phyloP scores from a whole-genome alignment of 1,140 invertebrate genomes.

The Procambarus virginalis region DNA sequence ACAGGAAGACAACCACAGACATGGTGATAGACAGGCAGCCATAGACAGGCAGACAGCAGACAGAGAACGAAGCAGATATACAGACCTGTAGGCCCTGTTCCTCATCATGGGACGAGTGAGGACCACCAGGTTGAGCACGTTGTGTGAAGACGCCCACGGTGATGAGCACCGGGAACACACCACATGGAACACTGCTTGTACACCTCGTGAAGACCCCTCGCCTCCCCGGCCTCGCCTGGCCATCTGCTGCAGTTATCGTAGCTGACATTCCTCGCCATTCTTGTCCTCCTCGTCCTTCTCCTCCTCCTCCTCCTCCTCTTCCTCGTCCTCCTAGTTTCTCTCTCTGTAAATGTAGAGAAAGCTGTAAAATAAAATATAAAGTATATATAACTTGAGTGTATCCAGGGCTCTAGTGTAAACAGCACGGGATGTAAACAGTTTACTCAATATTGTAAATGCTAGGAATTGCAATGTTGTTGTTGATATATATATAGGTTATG shows the following conservation, averaged over 20 bases:
- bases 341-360: not conserved
- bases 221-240: not conserved
- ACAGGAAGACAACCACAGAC: no score
- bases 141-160: constrained; percentile 24
- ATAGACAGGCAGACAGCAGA: no score
- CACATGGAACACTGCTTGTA: constrained; percentile 32
- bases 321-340: not conserved
- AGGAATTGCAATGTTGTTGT: no score
- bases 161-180: constrained; percentile 42
- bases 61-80: no score
- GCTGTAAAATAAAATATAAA: not conserved
- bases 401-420: no score
- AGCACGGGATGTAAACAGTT: no score
- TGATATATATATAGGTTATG: no score
- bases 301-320: no score
- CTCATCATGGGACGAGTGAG: constrained; percentile 49
- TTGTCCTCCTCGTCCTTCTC: not conserved
- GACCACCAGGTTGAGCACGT: constrained; percentile 40
- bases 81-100: constrained; percentile 43
- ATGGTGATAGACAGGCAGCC: no score
- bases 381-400: no score
- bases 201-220: not conserved
- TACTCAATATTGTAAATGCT: no score
- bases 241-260: no score
- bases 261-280: not conserved